Conservation (phyloP, 2,113 vertebrate species). For the Illadopsis cleaveri region DNA sequence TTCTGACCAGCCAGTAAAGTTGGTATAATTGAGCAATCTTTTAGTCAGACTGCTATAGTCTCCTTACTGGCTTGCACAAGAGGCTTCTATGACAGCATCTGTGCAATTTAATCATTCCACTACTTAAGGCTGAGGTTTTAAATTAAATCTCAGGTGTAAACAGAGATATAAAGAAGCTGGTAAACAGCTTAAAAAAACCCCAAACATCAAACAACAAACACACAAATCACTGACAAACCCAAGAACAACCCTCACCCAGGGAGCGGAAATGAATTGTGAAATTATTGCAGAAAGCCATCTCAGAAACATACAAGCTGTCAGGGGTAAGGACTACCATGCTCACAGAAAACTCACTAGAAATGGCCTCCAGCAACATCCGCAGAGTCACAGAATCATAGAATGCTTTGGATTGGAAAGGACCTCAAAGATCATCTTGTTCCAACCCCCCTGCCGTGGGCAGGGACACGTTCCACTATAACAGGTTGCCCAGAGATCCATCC, state of each 20-base stretch:
- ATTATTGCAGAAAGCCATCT: neutral
- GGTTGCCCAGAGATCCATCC: neutral
- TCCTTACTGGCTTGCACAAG: neutral
- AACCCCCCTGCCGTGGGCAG: neutral
- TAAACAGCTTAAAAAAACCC: neutral
- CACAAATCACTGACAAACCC: neutral
- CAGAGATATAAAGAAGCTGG: neutral
- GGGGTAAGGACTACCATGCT: fast-evolving
- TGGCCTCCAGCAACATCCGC: neutral
- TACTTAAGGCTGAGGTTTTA: neutral
- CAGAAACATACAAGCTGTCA: neutral
- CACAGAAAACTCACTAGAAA: fast-evolving
- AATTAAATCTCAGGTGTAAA: neutral
- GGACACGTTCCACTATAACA: neutral
- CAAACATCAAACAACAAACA: neutral
- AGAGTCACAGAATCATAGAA: neutral
- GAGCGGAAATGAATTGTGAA: neutral
- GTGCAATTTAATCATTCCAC: neutral
- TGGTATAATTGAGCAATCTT: neutral
- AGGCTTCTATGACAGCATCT: neutral
- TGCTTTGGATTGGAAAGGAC: neutral
- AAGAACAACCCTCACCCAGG: no score
- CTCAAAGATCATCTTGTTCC: neutral
- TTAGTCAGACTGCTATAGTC: fast-evolving
- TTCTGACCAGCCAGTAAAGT: neutral